These are phyloP conservation scores for Galeopterus variegatus DNA, from an alignment of 2,113 vertebrate species.

Conservation along the genomic window DNA sequence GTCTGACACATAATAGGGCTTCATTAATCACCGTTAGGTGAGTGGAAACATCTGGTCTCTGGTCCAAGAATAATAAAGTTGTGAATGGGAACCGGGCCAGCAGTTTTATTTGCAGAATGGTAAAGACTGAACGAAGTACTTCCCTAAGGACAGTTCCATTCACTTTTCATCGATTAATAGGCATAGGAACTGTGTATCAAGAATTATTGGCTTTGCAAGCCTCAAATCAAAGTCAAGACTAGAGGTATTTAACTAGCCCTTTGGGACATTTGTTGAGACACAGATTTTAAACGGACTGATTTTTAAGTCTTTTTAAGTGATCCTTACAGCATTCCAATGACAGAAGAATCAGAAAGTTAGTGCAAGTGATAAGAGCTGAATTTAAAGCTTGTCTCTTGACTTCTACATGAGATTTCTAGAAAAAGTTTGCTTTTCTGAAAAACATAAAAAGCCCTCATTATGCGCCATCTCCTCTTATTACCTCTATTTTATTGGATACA, in stretches of 20 bases:
- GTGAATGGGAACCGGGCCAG: slow-evolving; percentile 58
- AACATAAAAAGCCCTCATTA: background rate
- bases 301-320: slow-evolving; percentile 48
- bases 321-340: slow-evolving; percentile 12
- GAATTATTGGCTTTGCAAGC: slow-evolving; percentile 62
- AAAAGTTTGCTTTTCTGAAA: slow-evolving; percentile 35
- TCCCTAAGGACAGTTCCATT: slow-evolving; percentile 72
- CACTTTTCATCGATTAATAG: slow-evolving; percentile 72
- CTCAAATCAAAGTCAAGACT: slow-evolving; percentile 67
- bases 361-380: background rate
- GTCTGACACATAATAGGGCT: slow-evolving; percentile 3
- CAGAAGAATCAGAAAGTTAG: background rate
- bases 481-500: slow-evolving; percentile 31
- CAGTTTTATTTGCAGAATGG: slow-evolving; percentile 67
- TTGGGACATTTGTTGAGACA: slow-evolving; percentile 65
- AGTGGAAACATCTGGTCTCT: slow-evolving; percentile 48
- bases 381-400: slow-evolving; percentile 54
- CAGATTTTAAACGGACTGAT: slow-evolving; percentile 39
- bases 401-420: slow-evolving; percentile 48
- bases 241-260: slow-evolving; percentile 67
- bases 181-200: slow-evolving; percentile 41
- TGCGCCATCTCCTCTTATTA: background rate
- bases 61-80: slow-evolving; percentile 60
- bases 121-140: slow-evolving; percentile 66
- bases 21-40: slow-evolving; percentile 33